phyloP scores from a whole-genome alignment of 2,888 invertebrate species.

The Endomychus coccineus region DNA sequence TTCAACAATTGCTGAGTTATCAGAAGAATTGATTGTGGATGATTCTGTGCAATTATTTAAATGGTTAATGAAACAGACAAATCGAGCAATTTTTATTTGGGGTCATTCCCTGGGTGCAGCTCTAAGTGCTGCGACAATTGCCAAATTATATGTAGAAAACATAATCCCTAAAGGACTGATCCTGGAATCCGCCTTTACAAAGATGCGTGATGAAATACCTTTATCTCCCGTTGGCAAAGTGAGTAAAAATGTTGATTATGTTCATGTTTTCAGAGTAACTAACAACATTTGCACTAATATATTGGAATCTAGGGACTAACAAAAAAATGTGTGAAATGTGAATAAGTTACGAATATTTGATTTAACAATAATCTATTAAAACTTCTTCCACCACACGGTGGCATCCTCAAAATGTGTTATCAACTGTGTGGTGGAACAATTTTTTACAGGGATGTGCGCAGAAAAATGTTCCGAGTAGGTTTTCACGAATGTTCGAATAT shows the following conservation, averaged over 20 bases:
- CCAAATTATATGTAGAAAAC: conserved; percentile 29
- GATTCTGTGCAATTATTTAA: conserved; percentile 29
- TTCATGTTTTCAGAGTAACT: too few relatives aligned
- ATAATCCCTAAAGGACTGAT: conserved; percentile 29
- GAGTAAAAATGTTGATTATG: conserved; percentile 1
- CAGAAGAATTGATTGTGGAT: conserved; percentile 26
- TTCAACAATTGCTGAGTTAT: conserved; percentile 28
- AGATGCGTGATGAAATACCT: conserved; percentile 8
- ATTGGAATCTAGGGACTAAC: too few relatives aligned
- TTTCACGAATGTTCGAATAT: too few relatives aligned
- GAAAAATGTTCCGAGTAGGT: too few relatives aligned
- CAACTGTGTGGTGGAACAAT: too few relatives aligned
- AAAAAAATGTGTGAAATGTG: too few relatives aligned
- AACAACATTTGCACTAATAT: too few relatives aligned
- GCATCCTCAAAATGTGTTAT: too few relatives aligned
- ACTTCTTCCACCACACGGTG: too few relatives aligned
- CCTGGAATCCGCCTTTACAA: conserved; percentile 34
- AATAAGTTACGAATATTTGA: too few relatives aligned
- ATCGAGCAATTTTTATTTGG: conserved; percentile 32
- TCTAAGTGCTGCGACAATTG: conserved; percentile 27
- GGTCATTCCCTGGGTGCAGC: conserved; percentile 35
- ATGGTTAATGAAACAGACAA: conserved; percentile 27
- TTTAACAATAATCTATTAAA: too few relatives aligned
- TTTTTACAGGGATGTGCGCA: too few relatives aligned
- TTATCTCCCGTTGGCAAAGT: conserved; percentile 11